These are phyloP conservation scores for Thera obeliscata DNA, from an alignment of 2,888 invertebrate species.

Conservation along the genomic window DNA sequence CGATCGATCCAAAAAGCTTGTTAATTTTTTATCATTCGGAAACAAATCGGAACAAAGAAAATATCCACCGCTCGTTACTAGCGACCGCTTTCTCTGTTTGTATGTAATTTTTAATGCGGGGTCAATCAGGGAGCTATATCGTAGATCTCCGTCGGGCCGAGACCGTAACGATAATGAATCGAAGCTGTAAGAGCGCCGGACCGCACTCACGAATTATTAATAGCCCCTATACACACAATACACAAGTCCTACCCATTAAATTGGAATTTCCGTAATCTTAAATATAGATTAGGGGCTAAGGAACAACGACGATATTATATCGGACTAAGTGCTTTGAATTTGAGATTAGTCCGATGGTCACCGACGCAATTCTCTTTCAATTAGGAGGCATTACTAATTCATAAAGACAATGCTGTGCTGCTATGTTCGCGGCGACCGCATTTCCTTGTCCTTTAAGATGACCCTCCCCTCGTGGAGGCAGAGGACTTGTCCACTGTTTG, in stretches of 20 bases:
- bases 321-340: slow-evolving; percentile 57
- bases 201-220: slow-evolving; percentile 85
- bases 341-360: slow-evolving; percentile 65
- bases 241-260: slow-evolving; percentile 57
- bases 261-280: slow-evolving; percentile 50
- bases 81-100: slow-evolving; percentile 71
- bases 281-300: slow-evolving; percentile 38
- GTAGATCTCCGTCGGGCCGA: slow-evolving; percentile 79
- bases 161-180: slow-evolving; percentile 83
- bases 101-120: slow-evolving; percentile 85
- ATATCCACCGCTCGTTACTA: slow-evolving; percentile 60
- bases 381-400: slow-evolving; percentile 79
- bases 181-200: slow-evolving; percentile 77
- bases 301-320: slow-evolving; percentile 30
- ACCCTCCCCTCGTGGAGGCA: slow-evolving; percentile 67
- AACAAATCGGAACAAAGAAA: slow-evolving; percentile 77
- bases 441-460: slow-evolving; percentile 76
- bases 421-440: slow-evolving; percentile 67
- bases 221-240: slow-evolving; percentile 61
- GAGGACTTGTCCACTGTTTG: slow-evolving; percentile 76
- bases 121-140: slow-evolving; percentile 83
- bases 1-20: slow-evolving; percentile 66
- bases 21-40: slow-evolving; percentile 75
- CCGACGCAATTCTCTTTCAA: slow-evolving; percentile 74
- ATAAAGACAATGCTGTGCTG: slow-evolving; percentile 75